Evolutionary conservation across 1,140 invertebrate genomes (phyloP).

Genomic region (Bombus breviceps): DNA sequence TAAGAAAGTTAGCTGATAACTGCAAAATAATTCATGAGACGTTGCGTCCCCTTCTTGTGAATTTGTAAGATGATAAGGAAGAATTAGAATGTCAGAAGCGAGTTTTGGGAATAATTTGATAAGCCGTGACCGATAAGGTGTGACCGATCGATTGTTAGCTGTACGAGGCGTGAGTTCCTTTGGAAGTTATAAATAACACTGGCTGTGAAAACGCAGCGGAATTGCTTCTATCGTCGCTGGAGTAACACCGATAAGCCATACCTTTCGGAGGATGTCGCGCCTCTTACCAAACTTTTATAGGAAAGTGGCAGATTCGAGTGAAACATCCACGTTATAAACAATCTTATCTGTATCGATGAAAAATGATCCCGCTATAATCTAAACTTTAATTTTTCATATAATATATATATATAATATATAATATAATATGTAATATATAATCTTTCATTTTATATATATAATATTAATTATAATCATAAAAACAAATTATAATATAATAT

Average conservation of each 20-base stretch:
- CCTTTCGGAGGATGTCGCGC: background rate
- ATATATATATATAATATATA: background rate
- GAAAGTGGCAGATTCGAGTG: background rate
- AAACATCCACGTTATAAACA: slow-evolving; percentile 24
- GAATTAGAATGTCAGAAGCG: slow-evolving; percentile 7
- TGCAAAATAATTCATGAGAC: background rate
- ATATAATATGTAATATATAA: background rate
- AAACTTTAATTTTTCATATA: background rate
- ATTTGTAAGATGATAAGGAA: slow-evolving; percentile 7
- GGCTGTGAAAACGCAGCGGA: slow-evolving; percentile 37
- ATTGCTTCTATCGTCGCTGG: slow-evolving; percentile 45
- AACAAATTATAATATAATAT: too few relatives aligned
- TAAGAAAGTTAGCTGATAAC: background rate
- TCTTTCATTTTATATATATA: too few relatives aligned
- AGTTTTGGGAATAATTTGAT: slow-evolving; percentile 53
- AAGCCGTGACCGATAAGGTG: slow-evolving; percentile 11
- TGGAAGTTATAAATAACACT: slow-evolving; percentile 52
- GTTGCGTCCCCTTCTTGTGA: background rate
- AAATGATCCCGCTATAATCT: background rate
- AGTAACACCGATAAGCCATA: slow-evolving; percentile 35
- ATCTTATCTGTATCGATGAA: background rate
- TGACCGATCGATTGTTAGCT: slow-evolving; percentile 45
- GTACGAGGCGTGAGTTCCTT: slow-evolving; percentile 3
- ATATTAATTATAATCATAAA: too few relatives aligned
- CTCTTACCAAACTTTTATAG: slow-evolving; percentile 10